Conservation (phyloP, 2,113 vertebrate genomes). For the Conger conger region DNA sequence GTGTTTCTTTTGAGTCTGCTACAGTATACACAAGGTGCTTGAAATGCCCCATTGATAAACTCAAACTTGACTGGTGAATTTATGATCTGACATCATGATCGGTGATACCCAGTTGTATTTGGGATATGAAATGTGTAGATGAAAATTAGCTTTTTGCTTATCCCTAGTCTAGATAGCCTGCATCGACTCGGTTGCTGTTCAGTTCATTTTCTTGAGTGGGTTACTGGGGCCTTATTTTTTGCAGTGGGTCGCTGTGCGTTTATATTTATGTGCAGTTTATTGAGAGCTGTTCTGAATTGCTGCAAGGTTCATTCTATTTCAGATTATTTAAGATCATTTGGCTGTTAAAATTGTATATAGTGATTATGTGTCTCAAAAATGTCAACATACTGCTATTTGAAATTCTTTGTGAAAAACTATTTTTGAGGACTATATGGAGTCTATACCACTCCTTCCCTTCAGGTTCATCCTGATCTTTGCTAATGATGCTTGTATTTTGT, state of each 20-base stretch:
- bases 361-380: no score
- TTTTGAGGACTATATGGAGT: neutral
- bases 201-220: no score
- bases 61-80: neutral
- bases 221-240: no score
- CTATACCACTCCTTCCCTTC: neutral
- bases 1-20: constrained; percentile 50
- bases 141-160: neutral
- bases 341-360: no score
- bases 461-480: neutral
- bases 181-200: no score
- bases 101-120: neutral
- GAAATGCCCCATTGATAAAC: neutral
- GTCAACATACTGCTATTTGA: no score
- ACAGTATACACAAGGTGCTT: neutral
- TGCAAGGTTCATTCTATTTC: no score
- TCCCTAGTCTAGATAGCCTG: no score
- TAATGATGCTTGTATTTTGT: neutral
- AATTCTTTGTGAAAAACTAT: neutral
- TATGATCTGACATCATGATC: neutral
- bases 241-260: no score
- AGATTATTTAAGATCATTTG: no score
- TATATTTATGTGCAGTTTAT: neutral
- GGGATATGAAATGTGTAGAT: neutral
- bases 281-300: neutral